A percentile compares a stretch with the other conserved stretches of the same genome.
phyloP scores from a whole-genome alignment of 2,888 invertebrate genomes.

The Troides aeacus region DNA sequence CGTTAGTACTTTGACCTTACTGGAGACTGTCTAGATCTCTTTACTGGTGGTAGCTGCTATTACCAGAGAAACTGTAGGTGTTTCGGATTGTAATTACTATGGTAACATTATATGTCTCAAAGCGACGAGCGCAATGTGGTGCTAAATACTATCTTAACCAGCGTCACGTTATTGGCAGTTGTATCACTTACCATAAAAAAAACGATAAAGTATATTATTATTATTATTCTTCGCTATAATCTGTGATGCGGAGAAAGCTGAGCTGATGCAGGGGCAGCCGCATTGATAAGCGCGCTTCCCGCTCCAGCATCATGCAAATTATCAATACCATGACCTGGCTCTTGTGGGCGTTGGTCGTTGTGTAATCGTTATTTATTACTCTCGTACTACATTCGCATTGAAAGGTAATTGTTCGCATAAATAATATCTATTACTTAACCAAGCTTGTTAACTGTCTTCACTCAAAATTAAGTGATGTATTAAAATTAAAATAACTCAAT shows the following conservation, averaged over 20 bases:
- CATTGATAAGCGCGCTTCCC: slow-evolving; percentile 70
- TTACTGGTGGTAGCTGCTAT: too few relatives aligned
- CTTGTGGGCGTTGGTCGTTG: slow-evolving; percentile 58
- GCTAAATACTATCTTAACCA: too few relatives aligned
- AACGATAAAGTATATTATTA: not conserved
- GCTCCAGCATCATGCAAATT: slow-evolving; percentile 65
- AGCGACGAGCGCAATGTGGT: too few relatives aligned
- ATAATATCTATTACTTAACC: slow-evolving; percentile 17
- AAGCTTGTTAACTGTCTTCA: slow-evolving; percentile 3
- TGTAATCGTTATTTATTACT: slow-evolving; percentile 57
- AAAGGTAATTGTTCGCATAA: slow-evolving; percentile 21
- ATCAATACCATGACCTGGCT: slow-evolving; percentile 59
- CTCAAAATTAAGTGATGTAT: not conserved
- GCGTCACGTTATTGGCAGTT: too few relatives aligned
- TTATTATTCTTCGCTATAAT: slow-evolving; percentile 19
- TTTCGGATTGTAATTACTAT: too few relatives aligned
- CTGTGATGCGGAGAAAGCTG: slow-evolving; percentile 54
- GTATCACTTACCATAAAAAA: too few relatives aligned
- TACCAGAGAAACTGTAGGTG: too few relatives aligned
- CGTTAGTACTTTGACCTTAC: too few relatives aligned
- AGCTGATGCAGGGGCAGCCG: slow-evolving; percentile 56
- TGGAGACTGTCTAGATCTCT: too few relatives aligned
- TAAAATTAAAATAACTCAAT: not conserved
- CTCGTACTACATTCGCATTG: slow-evolving; percentile 18
- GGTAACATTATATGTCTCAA: too few relatives aligned